A percentile compares a stretch with the other conserved stretches of the same genome.
phyloP scores from a whole-genome alignment of 1,140 invertebrate species.

The Lamellibrachia luymesi region DNA sequence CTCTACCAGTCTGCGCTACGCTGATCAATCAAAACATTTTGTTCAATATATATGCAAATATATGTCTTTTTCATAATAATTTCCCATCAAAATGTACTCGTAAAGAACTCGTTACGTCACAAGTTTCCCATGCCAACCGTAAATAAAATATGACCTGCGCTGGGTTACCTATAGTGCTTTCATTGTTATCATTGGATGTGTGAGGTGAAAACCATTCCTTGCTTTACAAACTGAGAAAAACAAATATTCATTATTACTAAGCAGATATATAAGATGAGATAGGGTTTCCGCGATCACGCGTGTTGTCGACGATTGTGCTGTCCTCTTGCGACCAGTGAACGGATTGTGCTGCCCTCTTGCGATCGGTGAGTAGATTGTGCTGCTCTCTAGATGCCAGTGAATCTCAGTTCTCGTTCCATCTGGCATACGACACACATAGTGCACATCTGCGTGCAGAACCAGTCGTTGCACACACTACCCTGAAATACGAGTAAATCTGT shows the following conservation, averaged over 20 bases:
- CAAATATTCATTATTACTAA: neutral
- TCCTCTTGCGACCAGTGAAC: neutral
- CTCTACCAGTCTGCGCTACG: neutral
- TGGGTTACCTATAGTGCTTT: neutral
- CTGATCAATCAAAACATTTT: neutral
- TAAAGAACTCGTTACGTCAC: neutral
- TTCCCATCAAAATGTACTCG: neutral
- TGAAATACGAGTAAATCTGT: neutral
- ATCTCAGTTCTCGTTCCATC: slow-evolving; percentile 8
- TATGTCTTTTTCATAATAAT: too few species aligned
- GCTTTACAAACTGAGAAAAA: neutral
- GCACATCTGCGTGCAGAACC: slow-evolving; percentile 2
- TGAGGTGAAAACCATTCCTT: neutral
- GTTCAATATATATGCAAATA: neutral
- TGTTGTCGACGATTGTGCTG: neutral
- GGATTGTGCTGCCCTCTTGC: neutral
- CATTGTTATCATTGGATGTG: neutral
- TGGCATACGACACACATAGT: neutral
- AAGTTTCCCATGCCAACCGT: neutral
- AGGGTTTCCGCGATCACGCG: neutral
- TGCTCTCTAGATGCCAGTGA: neutral
- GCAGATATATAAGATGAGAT: neutral
- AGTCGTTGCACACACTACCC: slow-evolving; percentile 9
- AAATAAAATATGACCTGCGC: neutral
- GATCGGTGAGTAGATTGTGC: neutral